Conservation (phyloP, 2,113 vertebrate genomes). For the Hystrix cristata region DNA sequence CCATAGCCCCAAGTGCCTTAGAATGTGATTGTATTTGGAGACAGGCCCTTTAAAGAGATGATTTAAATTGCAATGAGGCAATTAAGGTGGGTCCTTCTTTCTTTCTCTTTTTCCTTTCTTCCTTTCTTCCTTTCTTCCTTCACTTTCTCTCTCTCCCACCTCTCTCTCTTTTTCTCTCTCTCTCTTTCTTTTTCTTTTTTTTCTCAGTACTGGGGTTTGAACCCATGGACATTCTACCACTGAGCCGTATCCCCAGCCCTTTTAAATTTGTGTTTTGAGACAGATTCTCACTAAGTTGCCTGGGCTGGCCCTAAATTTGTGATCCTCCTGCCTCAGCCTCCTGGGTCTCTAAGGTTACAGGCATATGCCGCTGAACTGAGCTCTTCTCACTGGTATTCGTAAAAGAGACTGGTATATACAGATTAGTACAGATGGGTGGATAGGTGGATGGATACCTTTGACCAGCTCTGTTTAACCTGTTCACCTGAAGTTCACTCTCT, state of each 20-base stretch:
- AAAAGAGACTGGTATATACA: not conserved
- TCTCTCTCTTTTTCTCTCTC: not conserved
- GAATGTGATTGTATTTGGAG: not conserved
- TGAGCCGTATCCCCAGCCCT: not conserved
- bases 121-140: not conserved
- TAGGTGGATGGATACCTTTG: not conserved
- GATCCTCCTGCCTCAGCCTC: not conserved
- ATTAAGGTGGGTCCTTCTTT: not conserved
- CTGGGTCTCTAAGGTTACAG: not conserved
- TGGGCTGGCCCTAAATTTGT: not conserved
- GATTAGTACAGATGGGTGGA: not conserved
- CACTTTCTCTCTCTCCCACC: not conserved
- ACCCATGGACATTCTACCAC: not conserved
- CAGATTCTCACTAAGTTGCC: not conserved
- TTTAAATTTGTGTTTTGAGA: not conserved
- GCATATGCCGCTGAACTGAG: not conserved
- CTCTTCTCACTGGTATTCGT: not conserved
- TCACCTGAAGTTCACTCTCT: not conserved
- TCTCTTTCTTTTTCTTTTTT: too few relatives aligned
- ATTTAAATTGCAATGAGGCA: not conserved
- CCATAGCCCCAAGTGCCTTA: not conserved
- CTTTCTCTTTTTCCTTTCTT: not conserved
- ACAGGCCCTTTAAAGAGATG: not conserved
- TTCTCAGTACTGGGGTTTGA: not conserved
- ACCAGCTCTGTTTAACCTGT: not conserved